Percentiles rank a stretch among this genome's conserved stretches.
Evolutionary conservation across 1,140 invertebrate genomes (phyloP).

Genomic region (Homalodisca vitripennis): DNA sequence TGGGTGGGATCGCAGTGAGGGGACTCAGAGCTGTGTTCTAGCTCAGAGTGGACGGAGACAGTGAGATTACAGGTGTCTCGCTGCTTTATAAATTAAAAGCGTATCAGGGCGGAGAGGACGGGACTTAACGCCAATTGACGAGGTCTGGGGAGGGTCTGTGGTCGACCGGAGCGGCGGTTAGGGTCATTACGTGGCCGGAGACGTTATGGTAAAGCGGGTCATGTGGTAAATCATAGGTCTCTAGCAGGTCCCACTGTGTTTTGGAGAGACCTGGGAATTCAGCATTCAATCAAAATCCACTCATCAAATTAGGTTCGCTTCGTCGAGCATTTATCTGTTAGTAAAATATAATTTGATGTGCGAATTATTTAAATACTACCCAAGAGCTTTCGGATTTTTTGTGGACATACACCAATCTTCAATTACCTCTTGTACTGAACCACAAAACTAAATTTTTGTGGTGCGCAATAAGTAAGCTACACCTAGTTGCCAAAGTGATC

Average conservation of each 20-base stretch:
- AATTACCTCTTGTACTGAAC: too few relatives aligned
- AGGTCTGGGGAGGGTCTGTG: slow-evolving; percentile 19
- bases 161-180: too few relatives aligned
- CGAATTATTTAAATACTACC: neutral
- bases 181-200: neutral
- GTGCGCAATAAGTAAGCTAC: too few relatives aligned
- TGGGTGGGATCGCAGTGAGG: neutral
- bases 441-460: too few relatives aligned
- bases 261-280: neutral
- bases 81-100: slow-evolving; percentile 15
- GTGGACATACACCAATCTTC: too few relatives aligned
- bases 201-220: slow-evolving; percentile 6
- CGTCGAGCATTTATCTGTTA: neutral
- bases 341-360: neutral
- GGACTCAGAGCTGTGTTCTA: neutral
- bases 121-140: too few relatives aligned
- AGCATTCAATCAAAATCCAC: neutral
- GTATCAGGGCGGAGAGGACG: neutral
- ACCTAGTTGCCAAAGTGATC: too few relatives aligned
- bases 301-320: neutral
- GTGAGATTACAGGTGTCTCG: too few relatives aligned
- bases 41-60: neutral
- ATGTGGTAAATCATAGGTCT: slow-evolving; percentile 5
- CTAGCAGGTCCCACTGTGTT: neutral
- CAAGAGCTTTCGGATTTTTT: too few relatives aligned